Base-by-base conservation (phyloP, 1,140 invertebrate species). In the Scaptomyza hsui region DNA sequence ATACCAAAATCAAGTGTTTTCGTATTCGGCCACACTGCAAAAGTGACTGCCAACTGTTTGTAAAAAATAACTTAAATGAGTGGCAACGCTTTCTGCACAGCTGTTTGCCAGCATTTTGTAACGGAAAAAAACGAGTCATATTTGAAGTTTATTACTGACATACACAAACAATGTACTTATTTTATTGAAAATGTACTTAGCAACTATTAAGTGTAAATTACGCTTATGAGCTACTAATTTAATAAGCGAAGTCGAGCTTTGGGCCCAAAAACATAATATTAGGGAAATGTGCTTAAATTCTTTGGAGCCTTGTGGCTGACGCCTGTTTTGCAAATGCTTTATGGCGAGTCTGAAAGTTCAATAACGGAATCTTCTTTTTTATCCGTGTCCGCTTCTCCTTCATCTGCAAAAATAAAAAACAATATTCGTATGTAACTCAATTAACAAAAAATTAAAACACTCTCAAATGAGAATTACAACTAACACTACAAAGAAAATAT, bases 331-430 rank as follows among this genome's bases (percentile, higher is more conserved):
- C 42, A 37, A 32, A 42, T 42, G 37, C 24, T 51, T 63, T 78
- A 82, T 26, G 79, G 80, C 48, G 80, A 83, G 69, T 83, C 79
- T 64, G 70, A 68, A 64, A 82, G 80, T 42, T 85, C 79, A 72
- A 83, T 83, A 49, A 83, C 79, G 32, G 75, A 82, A 72, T 44
- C 48, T 44, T 83, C 75, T 79, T 79, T 85, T 62, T 55, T 75
- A 13, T 79, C 63, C 63, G 24, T 62, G 42, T 21, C 41, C 41
- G 52, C 29, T 37, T 62, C 61, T 57, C 29, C 72, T 49, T 78
- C 48, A 62, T 72, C 79, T 83, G 79, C 56, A 83, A 83, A 83
- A 45, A 75, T 72, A 72, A 61, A 65, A 72, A 68, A 72, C 59
- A 35, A 52, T 41, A 60, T 53, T 60, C 47, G 59, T 56, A 32